A percentile compares a stretch with the other conserved stretches of the same genome.
phyloP scores from a whole-genome alignment of 2,888 invertebrate genomes.

The Ochlodes sylvanus region DNA sequence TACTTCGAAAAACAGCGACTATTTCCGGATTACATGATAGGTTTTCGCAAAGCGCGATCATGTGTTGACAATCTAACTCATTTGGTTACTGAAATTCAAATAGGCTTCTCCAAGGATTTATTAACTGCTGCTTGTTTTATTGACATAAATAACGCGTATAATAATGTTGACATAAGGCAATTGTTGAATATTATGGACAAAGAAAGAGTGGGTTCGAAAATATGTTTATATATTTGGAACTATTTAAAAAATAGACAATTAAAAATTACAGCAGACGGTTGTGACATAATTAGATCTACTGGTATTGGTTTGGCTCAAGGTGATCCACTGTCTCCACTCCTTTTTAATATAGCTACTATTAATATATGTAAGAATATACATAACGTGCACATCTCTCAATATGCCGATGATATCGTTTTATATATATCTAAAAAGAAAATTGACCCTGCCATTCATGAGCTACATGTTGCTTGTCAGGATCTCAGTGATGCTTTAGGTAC shows the following conservation, averaged over 20 bases:
- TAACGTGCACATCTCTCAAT: slow-evolving; percentile 23
- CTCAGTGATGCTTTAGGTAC: not conserved
- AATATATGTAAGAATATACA: slow-evolving; percentile 18
- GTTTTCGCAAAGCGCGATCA: not conserved
- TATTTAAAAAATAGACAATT: slow-evolving; percentile 41
- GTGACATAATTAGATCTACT: slow-evolving; percentile 33
- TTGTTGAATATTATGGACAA: not conserved
- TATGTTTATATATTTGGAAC: not conserved
- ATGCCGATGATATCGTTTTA: slow-evolving; percentile 25
- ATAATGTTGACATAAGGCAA: slow-evolving; percentile 41
- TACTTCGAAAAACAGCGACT: slow-evolving; percentile 36
- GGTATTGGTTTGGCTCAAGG: slow-evolving; percentile 48
- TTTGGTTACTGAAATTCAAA: not conserved
- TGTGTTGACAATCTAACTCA: not conserved
- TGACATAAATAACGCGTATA: slow-evolving; percentile 49
- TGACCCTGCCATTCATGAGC: slow-evolving; percentile 1
- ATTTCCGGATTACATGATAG: slow-evolving; percentile 25
- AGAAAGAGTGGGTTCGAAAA: not conserved
- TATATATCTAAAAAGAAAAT: slow-evolving; percentile 7
- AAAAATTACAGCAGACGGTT: slow-evolving; percentile 29
- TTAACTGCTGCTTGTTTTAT: slow-evolving; percentile 43
- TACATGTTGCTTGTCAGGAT: not conserved
- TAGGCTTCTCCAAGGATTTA: not conserved
- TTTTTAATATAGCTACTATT: slow-evolving; percentile 49
- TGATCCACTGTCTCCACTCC: slow-evolving; percentile 50